These are phyloP conservation scores for Muschampia plurimacula DNA, from an alignment of 2,888 invertebrate genomes.

Conservation along the genomic window DNA sequence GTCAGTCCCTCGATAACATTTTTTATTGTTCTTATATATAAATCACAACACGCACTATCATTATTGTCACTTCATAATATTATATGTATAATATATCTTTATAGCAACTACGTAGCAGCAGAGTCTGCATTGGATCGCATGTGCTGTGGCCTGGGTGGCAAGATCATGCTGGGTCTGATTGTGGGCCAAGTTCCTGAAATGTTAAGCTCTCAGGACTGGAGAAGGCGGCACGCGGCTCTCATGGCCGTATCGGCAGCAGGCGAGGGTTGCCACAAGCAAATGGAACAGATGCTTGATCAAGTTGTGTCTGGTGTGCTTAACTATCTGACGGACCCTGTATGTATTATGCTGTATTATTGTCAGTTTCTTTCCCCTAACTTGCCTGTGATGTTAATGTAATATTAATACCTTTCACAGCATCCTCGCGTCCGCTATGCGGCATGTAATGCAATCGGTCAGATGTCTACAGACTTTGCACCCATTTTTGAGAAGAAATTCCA, in stretches of 20 bases:
- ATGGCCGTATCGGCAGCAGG: conserved; percentile 99
- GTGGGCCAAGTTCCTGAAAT: conserved; percentile 94
- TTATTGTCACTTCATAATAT: background rate
- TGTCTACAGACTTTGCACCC: conserved; percentile 99
- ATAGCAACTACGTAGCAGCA: conserved; percentile 96
- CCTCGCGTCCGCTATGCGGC: conserved; percentile 98
- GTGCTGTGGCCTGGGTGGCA: conserved; percentile 98
- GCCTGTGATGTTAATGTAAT: background rate
- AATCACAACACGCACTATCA: no score
- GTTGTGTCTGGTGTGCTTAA: conserved; percentile 96
- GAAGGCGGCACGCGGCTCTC: conserved; percentile 97
- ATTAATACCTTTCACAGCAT: conserved; percentile 83
- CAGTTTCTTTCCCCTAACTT: no score
- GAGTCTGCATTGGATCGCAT: conserved; percentile 98
- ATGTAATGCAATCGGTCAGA: conserved; percentile 99
- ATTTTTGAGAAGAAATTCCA: conserved; percentile 99
- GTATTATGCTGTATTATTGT: conserved; percentile 51
- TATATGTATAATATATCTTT: conserved; percentile 43
- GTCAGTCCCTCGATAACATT: conserved; percentile 80
- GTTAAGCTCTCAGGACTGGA: conserved; percentile 94
- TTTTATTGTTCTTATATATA: background rate
- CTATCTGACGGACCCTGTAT: conserved; percentile 93
- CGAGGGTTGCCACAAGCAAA: conserved; percentile 99
- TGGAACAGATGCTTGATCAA: conserved; percentile 97
- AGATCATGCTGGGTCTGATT: conserved; percentile 95